phyloP scores from a whole-genome alignment of 2,797 vertebrate species.

The Poeciliopsis presidionis region DNA sequence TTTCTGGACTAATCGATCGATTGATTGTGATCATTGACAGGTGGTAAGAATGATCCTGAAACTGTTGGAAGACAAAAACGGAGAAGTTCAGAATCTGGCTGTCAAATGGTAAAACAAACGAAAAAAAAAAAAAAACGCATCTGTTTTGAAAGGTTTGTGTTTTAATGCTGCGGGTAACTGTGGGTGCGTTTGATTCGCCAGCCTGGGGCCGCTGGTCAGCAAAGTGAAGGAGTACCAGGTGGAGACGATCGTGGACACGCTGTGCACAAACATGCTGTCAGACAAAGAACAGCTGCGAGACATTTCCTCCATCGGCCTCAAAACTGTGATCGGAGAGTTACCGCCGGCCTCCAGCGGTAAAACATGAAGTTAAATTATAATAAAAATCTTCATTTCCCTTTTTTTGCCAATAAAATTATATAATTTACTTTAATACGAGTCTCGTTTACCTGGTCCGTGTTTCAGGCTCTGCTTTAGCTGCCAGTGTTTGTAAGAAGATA shows the following conservation, averaged over 20 bases:
- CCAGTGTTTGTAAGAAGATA: constrained; percentile 99
- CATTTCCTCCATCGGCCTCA: constrained; percentile 98
- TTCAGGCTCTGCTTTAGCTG: constrained; percentile 94
- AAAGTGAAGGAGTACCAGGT: constrained; percentile 99
- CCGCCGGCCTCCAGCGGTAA: constrained; percentile 98
- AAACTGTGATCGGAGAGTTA: constrained; percentile 98
- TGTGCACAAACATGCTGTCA: constrained; percentile 99
- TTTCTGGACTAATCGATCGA: not conserved
- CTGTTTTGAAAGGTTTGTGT: not conserved
- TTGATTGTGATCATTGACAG: constrained; percentile 46
- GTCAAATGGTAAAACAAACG: constrained; percentile 91
- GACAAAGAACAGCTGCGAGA: constrained; percentile 98
- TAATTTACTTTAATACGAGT: not conserved
- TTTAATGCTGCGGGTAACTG: not conserved
- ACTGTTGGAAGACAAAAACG: constrained; percentile 97
- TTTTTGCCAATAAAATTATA: not conserved
- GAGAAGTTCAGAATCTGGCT: constrained; percentile 97
- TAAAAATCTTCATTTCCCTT: too few species aligned
- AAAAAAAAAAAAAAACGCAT: constrained; percentile 3
- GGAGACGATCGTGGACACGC: constrained; percentile 98
- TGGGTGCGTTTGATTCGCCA: constrained; percentile 67
- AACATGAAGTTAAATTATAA: not conserved
- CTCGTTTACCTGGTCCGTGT: not conserved
- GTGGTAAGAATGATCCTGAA: constrained; percentile 99
- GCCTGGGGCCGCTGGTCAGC: constrained; percentile 96